Evolutionary conservation across 1,140 invertebrate species (phyloP), one percentile per base, ranked within the genome.

Genomic region (Musca domestica): DNA sequence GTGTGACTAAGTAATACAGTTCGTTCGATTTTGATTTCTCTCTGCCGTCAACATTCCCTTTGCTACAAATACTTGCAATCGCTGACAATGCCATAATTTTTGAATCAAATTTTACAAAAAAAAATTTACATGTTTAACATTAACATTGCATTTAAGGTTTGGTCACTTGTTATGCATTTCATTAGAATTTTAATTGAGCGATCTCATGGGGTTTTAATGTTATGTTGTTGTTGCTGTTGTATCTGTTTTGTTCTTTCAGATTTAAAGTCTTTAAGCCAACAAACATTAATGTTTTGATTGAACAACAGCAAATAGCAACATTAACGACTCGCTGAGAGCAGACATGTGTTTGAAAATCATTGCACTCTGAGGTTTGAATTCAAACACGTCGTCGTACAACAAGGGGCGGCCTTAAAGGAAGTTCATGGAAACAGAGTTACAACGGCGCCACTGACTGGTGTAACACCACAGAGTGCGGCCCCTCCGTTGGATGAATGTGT

Each of bases 141-240:
- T 41, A 41, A 12, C 34, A 41, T 41, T 41, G 34, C 54, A 58
- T 58, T 58, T 58, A 58, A 22, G 54, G 54, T 58, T 58, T 58
- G 54, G 54, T 58, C 54, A 58, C 54, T 58, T 58, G 54, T 58
- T 58, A 30, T 58, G 54, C 54, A 58, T 58, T 58, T 22, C 27
- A 58, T 58, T 58, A 30, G 54, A 58, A 58, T 58, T 58, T 58
- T 58, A 58, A 58, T 58, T 58, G 54, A 58, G 54, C 17, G 30
- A 58, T 58, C 54, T 58, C 30, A 25, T 41, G 34, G 34, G 34
- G 34, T 41, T 41, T 41, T 41, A 41, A 41, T 41, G 34, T 41
- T 10, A 41, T 41, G 10, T 12, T 12, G 34, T 41, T 41, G 25
- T 56, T 56, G 52, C 15, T 56, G 20, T 52, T 52, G 19, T 52